These are phyloP conservation scores for Peromyscus melanophrys DNA, from an alignment of 2,797 vertebrate species.

Conservation along the genomic window DNA sequence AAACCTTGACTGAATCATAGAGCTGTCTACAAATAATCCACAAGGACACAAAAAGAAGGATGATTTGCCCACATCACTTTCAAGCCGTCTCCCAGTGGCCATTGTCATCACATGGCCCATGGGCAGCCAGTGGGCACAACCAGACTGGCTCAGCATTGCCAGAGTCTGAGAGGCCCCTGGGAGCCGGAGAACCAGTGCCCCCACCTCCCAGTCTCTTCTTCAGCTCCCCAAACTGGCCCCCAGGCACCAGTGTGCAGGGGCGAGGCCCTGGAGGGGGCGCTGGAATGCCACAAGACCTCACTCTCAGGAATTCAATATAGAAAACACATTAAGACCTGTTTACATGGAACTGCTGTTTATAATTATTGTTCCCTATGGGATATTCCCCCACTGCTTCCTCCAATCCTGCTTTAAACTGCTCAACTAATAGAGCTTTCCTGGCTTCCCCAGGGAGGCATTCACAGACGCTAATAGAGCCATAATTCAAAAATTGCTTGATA, in stretches of 20 bases:
- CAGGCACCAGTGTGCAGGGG: neutral
- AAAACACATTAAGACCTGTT: slow-evolving; percentile 85
- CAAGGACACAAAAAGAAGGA: neutral
- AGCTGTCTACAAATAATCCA: neutral
- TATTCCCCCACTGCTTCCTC: slow-evolving; percentile 79
- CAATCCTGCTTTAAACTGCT: slow-evolving; percentile 82
- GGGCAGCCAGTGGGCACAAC: neutral
- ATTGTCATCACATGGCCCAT: neutral
- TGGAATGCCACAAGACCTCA: slow-evolving; percentile 61
- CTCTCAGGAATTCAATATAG: slow-evolving; percentile 84
- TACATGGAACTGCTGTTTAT: slow-evolving; percentile 83
- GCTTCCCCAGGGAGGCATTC: slow-evolving; percentile 80
- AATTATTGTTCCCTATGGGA: slow-evolving; percentile 82
- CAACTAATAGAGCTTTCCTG: slow-evolving; percentile 80
- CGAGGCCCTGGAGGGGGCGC: slow-evolving; percentile 44
- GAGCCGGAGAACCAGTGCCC: neutral
- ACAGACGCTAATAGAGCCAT: slow-evolving; percentile 83
- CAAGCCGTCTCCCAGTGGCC: neutral
- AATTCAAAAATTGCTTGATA: slow-evolving; percentile 86
- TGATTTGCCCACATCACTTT: neutral
- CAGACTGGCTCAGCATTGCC: neutral
- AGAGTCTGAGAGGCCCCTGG: neutral
- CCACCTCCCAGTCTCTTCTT: neutral
- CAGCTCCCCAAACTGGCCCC: neutral
- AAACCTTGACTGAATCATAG: neutral